Percentiles rank a stretch among this genome's conserved stretches.
Evolutionary conservation across 2,888 invertebrate genomes (phyloP).

Genomic region (Megaustenia siamemsis): DNA sequence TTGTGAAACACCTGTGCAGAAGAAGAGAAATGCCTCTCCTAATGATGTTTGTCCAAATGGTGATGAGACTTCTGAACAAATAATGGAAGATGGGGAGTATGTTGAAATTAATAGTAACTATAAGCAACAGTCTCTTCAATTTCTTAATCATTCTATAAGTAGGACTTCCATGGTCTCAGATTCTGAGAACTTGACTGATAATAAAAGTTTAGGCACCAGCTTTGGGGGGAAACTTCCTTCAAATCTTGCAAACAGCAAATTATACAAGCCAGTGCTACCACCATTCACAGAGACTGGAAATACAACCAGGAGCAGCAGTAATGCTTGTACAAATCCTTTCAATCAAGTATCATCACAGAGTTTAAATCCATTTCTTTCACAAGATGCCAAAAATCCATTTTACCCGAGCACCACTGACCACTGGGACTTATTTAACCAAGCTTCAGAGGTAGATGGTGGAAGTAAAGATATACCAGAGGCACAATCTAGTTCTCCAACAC

Average conservation of each 20-base stretch:
- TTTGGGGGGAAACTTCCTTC: slow-evolving; percentile 43
- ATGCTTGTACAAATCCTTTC: not conserved
- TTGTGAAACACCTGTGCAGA: slow-evolving; percentile 15
- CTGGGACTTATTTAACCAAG: not conserved
- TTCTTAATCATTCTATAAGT: slow-evolving; percentile 28
- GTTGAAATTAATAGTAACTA: slow-evolving; percentile 55
- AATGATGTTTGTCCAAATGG: not conserved
- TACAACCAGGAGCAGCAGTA: slow-evolving; percentile 10
- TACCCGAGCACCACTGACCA: not conserved
- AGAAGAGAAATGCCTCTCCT: slow-evolving; percentile 15
- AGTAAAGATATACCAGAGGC: not conserved
- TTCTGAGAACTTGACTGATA: not conserved
- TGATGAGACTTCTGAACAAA: slow-evolving; percentile 17
- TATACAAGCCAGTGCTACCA: slow-evolving; percentile 56
- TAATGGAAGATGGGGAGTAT: slow-evolving; percentile 58
- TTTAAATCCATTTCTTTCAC: slow-evolving; percentile 31
- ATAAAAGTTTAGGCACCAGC: not conserved
- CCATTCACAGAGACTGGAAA: slow-evolving; percentile 41
- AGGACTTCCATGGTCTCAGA: slow-evolving; percentile 3
- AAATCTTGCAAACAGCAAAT: slow-evolving; percentile 42
- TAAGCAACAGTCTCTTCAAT: slow-evolving; percentile 40
- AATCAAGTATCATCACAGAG: slow-evolving; percentile 1
- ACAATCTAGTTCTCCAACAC: not conserved
- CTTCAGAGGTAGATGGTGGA: not conserved
- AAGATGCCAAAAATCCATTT: slow-evolving; percentile 32